Base-by-base conservation (phyloP, 2,113 vertebrate species). In the Speoplatyrhinus poulsoni region DNA sequence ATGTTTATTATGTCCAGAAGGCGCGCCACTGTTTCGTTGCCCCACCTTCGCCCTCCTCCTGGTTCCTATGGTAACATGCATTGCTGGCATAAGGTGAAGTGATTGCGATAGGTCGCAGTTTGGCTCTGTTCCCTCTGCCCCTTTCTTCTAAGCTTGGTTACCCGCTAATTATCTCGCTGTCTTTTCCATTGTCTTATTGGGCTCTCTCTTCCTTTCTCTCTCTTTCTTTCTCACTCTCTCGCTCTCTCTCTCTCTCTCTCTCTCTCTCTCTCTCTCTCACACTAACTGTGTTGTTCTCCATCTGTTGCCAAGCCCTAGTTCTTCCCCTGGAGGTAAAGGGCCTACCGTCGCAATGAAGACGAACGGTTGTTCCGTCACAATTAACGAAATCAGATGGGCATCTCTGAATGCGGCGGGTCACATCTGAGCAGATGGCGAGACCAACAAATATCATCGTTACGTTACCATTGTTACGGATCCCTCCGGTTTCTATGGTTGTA, bases 311-410 rank as follows among this genome's bases (percentile, higher is more conserved):
- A 19, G 13, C 73, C 82, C 72, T 80, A 12, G 46, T 19, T 47
- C 64, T 33, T 65, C 56, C 55, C 71, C 53, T 26, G 33, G 76
- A 72, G 73, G 74, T 60, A 61, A 74, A 60, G 70, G 79, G 57
- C 0, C 69, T 65, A 16, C 79, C 56, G 87, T 87, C 87, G 84
- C 87, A 53, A 90, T 85, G 84, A 85, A 61, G 87, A 90, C 82
- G 17, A 82, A 83, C 3, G 65, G 74, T 19, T 58, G 57, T 69
- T 26, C 73, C 54, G 54, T 73, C 62, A 80, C 62, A 53, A 54
- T 79, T 76, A 79, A 83, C 69, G 65, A 83, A 83, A 86, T 89
- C 76, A 77, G 69, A 78, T 75, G 78, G 84, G 80, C 65, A 4
- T 7, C 75, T 84, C 56, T 64, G 65, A 17, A 49, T 64, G 77